Evolutionary conservation across 2,113 vertebrate species (phyloP), one percentile per base, ranked within the genome.

Genomic region (Silurus asotus): DNA sequence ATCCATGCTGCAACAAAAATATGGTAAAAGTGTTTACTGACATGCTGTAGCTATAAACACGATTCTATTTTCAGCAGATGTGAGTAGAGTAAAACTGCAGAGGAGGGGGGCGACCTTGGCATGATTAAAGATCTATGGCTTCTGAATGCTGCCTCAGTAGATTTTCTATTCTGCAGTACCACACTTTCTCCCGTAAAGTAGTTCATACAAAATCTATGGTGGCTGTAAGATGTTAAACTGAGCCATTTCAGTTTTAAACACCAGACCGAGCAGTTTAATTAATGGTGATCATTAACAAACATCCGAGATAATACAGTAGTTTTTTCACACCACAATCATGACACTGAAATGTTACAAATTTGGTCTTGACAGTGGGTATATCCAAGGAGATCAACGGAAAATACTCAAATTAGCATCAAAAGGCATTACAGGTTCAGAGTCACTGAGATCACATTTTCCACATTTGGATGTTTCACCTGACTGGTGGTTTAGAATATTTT

Each of bases 101-200:
- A n/a, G 5, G 69, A 65, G 64, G 28, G 78, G 53, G 58, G 8
- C 58, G 15, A 80, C 84, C 59, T 64, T 88, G 84, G 74, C 67
- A 74, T 64, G 25, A 55, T 83, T 85, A 62, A 83, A 83, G 56
- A 65, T 74, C 81, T 45, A 51, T 53, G 48, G 51, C 62, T 83
- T 37, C 55, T 64, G 80, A 48, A 81, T 77, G 51, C 83, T 80
- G 78, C 78, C 82, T 88, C 83, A 82, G 80, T 77, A 61, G 49
- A 59, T 81, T 84, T 81, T 59, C 56, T 65, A 45, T 67, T 81
- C 56, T 53, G 67, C 76, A 83, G 49, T 74, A 56, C 48, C 25
- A 61, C 64, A 56, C 76, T 72, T 86, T 85, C 19, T n/a, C 51
- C 45, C 13, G 1, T 59, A 72, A 74, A 59, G 25, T 48, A 72